Base-by-base conservation (phyloP, 2,113 vertebrate genomes). In the Oryzias celebensis region DNA sequence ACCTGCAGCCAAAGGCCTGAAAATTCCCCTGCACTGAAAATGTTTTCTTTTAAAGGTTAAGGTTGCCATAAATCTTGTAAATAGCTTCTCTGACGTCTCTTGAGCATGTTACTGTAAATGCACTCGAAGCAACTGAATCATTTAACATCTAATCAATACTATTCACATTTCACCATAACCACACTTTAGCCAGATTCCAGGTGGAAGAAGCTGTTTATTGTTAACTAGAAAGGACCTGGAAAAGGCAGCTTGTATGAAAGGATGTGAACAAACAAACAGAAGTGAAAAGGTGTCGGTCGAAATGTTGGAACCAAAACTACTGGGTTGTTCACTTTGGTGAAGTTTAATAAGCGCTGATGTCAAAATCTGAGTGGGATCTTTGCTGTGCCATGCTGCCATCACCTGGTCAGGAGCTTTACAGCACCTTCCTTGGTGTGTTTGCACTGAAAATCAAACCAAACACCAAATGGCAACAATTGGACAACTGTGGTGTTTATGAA, bases 351-450 rank as follows among this genome's bases (percentile, higher is more conserved):
- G 14, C 45, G 65, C 22, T 58, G 41, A 52, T 28, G 36, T 36
- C 7, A 2, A 36, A 36, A 48, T 57, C 57, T 53, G 24, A 41
- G 68, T 77, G 46, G 56, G 67, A 6, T 84, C 73, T 28, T 75
- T 43, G 57, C 83, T 90, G 80, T 88, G 75, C 83, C 80, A 85
- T 90, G 85, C 88, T 90, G 86, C 91, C 91, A 89, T 85, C 90
- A 85, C 66, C 86, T 91, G 91, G 86, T 48, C 52, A 36, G 14
- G 53, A 18, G 4, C 12, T 52, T 58, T 71, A 76, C 70, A 78
- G 41, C 86, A 84, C 2, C 15, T 45, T 36, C 44, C 16, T 31
- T 45, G 22, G 2, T 52, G 6, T 28, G n/a, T 28, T 26, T 52
- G 23, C 17, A 28, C 51, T 52, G 1, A 22, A 1, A 49, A 12